A percentile compares a stretch with the other conserved stretches of the same genome.
These are phyloP conservation scores for Drosophila lutescens DNA, from an alignment of 2,888 invertebrate genomes.

Conservation along the genomic window DNA sequence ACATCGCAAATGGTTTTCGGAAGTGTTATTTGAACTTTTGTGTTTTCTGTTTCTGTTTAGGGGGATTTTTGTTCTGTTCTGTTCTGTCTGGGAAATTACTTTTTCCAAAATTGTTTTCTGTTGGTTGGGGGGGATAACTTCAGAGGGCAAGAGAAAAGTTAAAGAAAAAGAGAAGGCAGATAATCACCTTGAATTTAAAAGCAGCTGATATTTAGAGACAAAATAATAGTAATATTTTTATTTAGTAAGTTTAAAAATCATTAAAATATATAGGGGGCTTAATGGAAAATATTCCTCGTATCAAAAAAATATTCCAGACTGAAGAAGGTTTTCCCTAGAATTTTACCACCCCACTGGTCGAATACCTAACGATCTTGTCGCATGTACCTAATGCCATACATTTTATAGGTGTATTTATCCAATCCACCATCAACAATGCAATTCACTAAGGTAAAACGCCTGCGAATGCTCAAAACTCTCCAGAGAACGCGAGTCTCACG, in stretches of 20 bases:
- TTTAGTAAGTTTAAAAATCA: too few species aligned
- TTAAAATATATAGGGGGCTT: too few species aligned
- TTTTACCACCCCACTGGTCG: neutral
- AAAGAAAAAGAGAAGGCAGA: neutral
- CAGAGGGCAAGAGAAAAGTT: neutral
- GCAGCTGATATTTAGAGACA: constrained; percentile 5
- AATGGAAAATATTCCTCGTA: too few species aligned
- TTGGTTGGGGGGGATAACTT: neutral
- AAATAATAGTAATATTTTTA: too few species aligned
- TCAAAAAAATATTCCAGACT: too few species aligned
- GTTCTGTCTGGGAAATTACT: constrained; percentile 38
- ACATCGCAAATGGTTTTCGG: constrained; percentile 75
- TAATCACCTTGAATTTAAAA: constrained; percentile 7
- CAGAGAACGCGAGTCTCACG: constrained; percentile 9
- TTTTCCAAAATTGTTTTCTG: constrained; percentile 17
- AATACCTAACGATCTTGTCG: constrained; percentile 15
- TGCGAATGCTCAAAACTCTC: constrained; percentile 32
- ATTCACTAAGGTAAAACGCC: constrained; percentile 27
- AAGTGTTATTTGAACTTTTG: constrained; percentile 70
- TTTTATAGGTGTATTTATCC: constrained; percentile 10
- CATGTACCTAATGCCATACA: neutral
- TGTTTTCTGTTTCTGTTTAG: constrained; percentile 16
- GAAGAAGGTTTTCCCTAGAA: too few species aligned
- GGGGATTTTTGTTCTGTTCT: constrained; percentile 17
- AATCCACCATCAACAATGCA: constrained; percentile 28